Base-by-base conservation (phyloP, 2,797 vertebrate genomes). In the Pipistrellus pipistrellus region DNA sequence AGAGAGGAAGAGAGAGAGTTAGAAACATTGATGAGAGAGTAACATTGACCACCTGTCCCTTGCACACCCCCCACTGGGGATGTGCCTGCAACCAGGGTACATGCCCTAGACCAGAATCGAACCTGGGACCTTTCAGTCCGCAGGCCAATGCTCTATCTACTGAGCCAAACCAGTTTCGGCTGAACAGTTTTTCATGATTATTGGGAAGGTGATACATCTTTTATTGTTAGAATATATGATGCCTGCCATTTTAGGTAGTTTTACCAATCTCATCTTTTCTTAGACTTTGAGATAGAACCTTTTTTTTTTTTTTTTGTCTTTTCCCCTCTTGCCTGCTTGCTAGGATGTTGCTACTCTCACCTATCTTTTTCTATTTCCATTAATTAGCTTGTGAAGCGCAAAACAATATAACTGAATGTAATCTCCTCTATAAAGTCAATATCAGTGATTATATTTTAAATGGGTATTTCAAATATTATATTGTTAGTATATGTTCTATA, bases 381-480 rank as follows among this genome's bases (percentile, higher is more conserved):
- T 69, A 13, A 68, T 91, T 35, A 86, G 17, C 30, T 44, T 15
- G 14, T 66, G 64, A 32, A 10, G 75, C 32, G 88, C 46, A 41
- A 72, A 84, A 62, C 38, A 66, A 12, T 69, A 6, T 12, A 82
- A 75, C 51, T 27, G 4, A 85, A 59, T 27, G n/a, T 38, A 30
- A 6, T 20, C 69, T 92, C 21, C 46, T 92, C 48, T 82, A 23
- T 57, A 68, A 57, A 92, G 57, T 55, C 69, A 44, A 73, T 88
- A 41, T 88, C 83, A 80, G 48, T 62, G 62, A 77, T 27, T 25
- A 17, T 71, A 9, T n/a, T 89, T 91, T 83, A 82, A 96, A 89
- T 35, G 38, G 46, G 10, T 55, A 51, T 88, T 86, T 93, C 57
- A 82, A 30, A 53, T 82, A 66, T 7, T 76, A 48, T 95, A 48